Evolutionary conservation across 2,888 invertebrate genomes (phyloP), one percentile per base, ranked within the genome.

Genomic region (Drosophila meridiana): DNA sequence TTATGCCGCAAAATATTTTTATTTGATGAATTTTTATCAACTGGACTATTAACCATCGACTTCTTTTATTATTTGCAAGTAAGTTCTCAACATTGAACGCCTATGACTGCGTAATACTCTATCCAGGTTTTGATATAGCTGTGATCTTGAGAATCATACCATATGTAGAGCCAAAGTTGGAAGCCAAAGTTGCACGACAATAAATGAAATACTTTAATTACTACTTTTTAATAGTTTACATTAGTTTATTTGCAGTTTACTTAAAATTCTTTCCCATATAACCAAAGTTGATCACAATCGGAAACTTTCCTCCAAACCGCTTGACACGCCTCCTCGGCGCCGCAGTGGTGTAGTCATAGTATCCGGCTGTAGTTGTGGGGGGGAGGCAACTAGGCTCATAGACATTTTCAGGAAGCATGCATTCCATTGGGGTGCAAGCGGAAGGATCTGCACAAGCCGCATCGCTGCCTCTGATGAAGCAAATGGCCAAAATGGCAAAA

Each of bases 361-460:
- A n/a, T 20, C 34, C 4, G 32, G 3, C 0, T 28, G 55, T 26
- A 28, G 55, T 26, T n/a, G 55, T 8, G 0, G 14, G 0, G 3
- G 14, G 13, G 26, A 8, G 11, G 28, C 14, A 63, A 34, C 40
- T 42, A 0, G 0, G 0, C 0, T 28, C 48, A 1, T 0, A 1
- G 1, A 13, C 6, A 36, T 65, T 48, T 3, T 0, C 0, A 2
- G 26, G 0, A 30, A 0, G 0, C 7, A 0, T 0, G 2, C 63
- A 64, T 11, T 63, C 47, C 0, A 0, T 0, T 14, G 4, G 0
- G 2, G 63, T 57, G 28, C 63, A 63, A 0, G 0, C 0, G 0
- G 0, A 0, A 1, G 20, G 2, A 11, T 0, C 6, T 4, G 4
- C 0, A 47, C 58, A 63, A 4, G 0, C 20, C 13, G 20, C 63